A percentile compares a stretch with the other conserved stretches of the same genome.
Conservation (phyloP, 2,888 invertebrate species). For the Alloscopus bannaensis region DNA sequence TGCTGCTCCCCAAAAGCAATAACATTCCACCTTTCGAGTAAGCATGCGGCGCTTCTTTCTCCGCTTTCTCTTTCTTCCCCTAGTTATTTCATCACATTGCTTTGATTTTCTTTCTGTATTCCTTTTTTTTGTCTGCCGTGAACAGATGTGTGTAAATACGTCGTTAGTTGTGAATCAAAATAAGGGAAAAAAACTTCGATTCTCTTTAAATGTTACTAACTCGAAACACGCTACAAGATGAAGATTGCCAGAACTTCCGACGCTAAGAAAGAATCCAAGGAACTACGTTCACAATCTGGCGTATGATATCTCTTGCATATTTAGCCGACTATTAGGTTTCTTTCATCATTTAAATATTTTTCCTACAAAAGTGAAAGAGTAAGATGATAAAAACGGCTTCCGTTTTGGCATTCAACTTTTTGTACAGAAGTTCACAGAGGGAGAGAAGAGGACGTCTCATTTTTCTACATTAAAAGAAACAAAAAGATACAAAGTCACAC, state of each 20-base stretch:
- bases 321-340: too few relatives aligned
- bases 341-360: constrained; percentile 11
- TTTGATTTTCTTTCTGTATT: not conserved
- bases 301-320: not conserved
- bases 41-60: too few relatives aligned
- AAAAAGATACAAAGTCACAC: not conserved
- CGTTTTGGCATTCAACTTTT: too few relatives aligned
- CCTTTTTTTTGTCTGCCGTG: constrained; percentile 9
- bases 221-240: constrained; percentile 10
- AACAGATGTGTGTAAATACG: constrained; percentile 55
- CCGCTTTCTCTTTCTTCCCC: not conserved
- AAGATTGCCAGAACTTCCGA: too few relatives aligned
- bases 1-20: constrained; percentile 6
- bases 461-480: constrained; percentile 40
- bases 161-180: constrained; percentile 41
- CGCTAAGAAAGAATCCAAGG: too few relatives aligned
- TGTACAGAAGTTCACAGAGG: constrained; percentile 2
- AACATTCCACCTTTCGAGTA: too few relatives aligned
- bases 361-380: not conserved
- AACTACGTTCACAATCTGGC: too few relatives aligned
- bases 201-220: constrained; percentile 29
- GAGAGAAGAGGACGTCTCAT: constrained; percentile 15
- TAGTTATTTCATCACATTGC: too few relatives aligned
- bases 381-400: too few relatives aligned
- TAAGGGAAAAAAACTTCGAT: constrained; percentile 15